Conservation (phyloP, 2,113 vertebrate species). For the Zeus faber region DNA sequence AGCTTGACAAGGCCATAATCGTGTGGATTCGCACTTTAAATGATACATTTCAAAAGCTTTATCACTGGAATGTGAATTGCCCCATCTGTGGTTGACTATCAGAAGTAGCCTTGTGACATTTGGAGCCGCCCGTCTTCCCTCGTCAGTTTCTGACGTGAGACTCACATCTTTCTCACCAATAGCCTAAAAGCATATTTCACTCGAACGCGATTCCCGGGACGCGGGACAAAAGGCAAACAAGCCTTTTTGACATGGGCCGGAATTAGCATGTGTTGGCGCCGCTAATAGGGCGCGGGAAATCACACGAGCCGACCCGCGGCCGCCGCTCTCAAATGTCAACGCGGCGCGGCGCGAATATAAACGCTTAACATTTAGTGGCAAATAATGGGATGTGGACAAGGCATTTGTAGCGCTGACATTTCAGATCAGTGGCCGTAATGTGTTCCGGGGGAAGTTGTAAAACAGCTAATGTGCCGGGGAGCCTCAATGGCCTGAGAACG, state of each 20-base stretch:
- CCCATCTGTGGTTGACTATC: no score
- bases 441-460: slow-evolving; percentile 62
- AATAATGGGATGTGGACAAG: slow-evolving; percentile 65
- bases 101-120: no score
- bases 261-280: slow-evolving; percentile 51
- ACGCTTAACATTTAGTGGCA: slow-evolving; percentile 67
- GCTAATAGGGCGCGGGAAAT: slow-evolving; percentile 43
- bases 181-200: no score
- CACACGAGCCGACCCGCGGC: slow-evolving; percentile 29
- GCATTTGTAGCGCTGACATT: slow-evolving; percentile 75
- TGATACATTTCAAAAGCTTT: no score
- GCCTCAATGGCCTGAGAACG: slow-evolving; percentile 48
- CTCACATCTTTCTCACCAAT: no score
- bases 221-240: slow-evolving; percentile 26
- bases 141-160: no score
- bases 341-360: slow-evolving; percentile 58
- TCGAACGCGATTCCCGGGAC: slow-evolving; percentile 5
- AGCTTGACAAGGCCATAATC: no score
- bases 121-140: no score
- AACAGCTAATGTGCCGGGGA: slow-evolving; percentile 62
- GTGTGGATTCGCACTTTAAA: no score
- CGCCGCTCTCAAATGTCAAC: slow-evolving; percentile 67
- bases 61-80: no score
- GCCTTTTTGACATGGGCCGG: slow-evolving; percentile 23
- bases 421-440: slow-evolving; percentile 70